Evolutionary conservation across 2,888 invertebrate genomes (phyloP), one percentile per base, ranked within the genome.

Genomic region (Sepiola atlantica): DNA sequence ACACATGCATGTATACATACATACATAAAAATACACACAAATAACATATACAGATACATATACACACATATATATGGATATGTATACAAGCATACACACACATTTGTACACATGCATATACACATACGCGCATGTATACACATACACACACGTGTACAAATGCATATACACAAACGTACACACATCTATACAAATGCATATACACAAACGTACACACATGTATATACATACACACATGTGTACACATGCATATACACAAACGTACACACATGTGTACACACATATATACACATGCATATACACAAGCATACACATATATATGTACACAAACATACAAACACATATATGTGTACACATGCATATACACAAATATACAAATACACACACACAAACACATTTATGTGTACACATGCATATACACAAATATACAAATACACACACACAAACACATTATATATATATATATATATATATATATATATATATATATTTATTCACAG

Each of bases 371-470:
- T 2, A 18, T 28, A 90, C 35, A 14, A 3, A 18, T 12, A 35
- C 14, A 16, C 20, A 35, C 24, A 35, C 14, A 14, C 35, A 14
- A 3, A 35, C 24, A 35, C 14, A 35, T 90, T 10, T 90, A 32
- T 32, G 90, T 90, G 28, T 90, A 90, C 21, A 91, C n/a, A 91
- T 91, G n/a, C 12, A 91, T 91, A 91, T 91, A 91, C n/a, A 91
- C n/a, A 91, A n/a, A 91, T 3, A 28, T 91, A 91, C 12, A 28
- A 4, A 91, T 91, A 28, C 12, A 91, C 4, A 91, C 12, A n/a
- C n/a, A n/a, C n/a, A n/a, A n/a, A n/a, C n/a, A n/a, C n/a, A n/a
- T n/a, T n/a, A 91, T 91, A 91, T 91, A 91, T 32, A 32, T 91
- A 91, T 32, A 91, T 12, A 91, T 12, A 91, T 91, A 91, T 16